Percentiles rank a stretch among this genome's conserved stretches.
Conservation (phyloP, 2,797 vertebrate species). For the Amblyopsis hoosieri region DNA sequence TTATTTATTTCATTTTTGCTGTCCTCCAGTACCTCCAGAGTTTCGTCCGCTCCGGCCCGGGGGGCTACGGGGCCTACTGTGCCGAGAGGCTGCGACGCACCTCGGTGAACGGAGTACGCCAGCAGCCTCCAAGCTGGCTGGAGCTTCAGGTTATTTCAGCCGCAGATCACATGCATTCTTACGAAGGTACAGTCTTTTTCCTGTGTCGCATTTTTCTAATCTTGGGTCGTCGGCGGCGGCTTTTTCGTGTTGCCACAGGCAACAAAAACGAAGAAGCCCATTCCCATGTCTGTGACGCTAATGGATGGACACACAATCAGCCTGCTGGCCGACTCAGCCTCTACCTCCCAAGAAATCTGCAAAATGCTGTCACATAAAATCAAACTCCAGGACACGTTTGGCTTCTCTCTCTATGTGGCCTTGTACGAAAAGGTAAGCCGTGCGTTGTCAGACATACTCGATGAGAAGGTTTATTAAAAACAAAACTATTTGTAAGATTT, state of each 20-base stretch:
- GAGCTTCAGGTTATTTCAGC: conserved; percentile 87
- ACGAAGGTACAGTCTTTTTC: not conserved
- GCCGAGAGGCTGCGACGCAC: conserved; percentile 87
- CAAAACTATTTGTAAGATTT: not conserved
- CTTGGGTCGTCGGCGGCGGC: conserved; percentile 1
- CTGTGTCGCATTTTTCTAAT: not conserved
- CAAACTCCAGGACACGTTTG: conserved; percentile 86
- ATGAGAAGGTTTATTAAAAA: no score
- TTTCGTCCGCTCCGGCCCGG: conserved; percentile 86
- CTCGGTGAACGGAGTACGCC: conserved; percentile 82
- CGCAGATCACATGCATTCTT: not conserved
- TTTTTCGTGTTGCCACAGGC: conserved; percentile 74
- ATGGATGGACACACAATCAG: conserved; percentile 84
- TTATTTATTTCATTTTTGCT: not conserved
- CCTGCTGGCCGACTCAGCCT: conserved; percentile 87
- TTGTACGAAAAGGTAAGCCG: conserved; percentile 89
- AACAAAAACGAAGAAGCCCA: conserved; percentile 89
- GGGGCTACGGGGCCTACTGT: conserved; percentile 84
- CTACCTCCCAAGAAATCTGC: conserved; percentile 90
- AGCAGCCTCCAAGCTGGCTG: conserved; percentile 90
- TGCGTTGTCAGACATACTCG: no score
- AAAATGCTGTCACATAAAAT: conserved; percentile 81
- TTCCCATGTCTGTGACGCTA: conserved; percentile 82
- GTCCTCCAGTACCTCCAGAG: conserved; percentile 87
- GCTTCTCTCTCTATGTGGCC: conserved; percentile 91